Base-by-base conservation (phyloP, 2,797 vertebrate genomes). In the Pipistrellus kuhlii region DNA sequence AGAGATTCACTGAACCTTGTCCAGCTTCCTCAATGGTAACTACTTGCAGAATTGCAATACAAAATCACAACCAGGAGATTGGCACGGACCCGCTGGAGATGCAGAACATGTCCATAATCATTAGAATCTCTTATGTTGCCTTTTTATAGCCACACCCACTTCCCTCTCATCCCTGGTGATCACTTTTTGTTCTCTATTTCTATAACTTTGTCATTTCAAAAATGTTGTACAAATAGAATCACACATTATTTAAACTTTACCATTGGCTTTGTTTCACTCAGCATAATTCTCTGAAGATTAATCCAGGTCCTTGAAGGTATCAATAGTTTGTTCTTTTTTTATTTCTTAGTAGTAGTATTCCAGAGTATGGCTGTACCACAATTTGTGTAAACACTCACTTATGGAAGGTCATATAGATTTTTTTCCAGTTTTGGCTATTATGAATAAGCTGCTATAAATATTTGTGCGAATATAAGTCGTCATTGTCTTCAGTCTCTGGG, bases 181-280 rank as follows among this genome's bases (percentile, higher is more conserved):
- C 46, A 55, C 17, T 53, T 1, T 71, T 68, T 51, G 20, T 77
- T 59, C 71, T 51, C 78, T 85, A 8, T 23, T 27, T 77, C 69
- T 77, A n/a, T 66, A 53, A 51, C 20, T 73, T 48, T 41, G 2
- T 62, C 68, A 71, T 78, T 88, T 85, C 2, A 7, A 92, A 55
- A 82, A 82, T 55, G 17, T 53, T 25, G 21, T 23, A 14, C 13
- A 86, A 35, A 68, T 18, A 17, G 48, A 69, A 25, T 73, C 23
- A 32, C 30, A 75, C 18, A 35, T 25, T 38, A 53, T 35, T 14
- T 51, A 86, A 84, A 6, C 4, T 38, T 83, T 46, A 57, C 17
- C 44, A 7, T 44, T 81, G 21, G 17, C 10, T 35, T 86, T 95
- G 80, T 95, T 75, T 75, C 30, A n/a, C 35, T 86, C 51, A 30